Base-by-base conservation (phyloP, 2,888 invertebrate species). In the Gastracanthus pulcherrimus region DNA sequence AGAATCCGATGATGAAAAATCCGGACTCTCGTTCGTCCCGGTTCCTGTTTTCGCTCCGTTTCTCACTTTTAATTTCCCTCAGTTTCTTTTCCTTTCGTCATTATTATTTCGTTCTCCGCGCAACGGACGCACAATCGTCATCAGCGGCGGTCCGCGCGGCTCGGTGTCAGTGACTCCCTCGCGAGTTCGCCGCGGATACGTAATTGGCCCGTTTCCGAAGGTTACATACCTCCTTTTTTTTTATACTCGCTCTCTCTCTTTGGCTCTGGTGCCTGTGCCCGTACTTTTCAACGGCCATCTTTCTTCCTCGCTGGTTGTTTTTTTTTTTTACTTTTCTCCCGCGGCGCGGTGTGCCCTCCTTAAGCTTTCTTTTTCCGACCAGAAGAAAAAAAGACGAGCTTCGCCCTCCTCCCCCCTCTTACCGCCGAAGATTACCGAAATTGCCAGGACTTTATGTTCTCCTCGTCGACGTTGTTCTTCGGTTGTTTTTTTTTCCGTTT, bases 121-220 rank as follows among this genome's bases (percentile, higher is more conserved):
- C 11, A 16, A 62, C 19, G 16, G 31, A 26, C 60, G 41, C 71
- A 6, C 74, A 34, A 36, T 19, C 3, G 62, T 62, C n/a, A n/a
- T n/a, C n/a, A n/a, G n/a, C n/a, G n/a, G 45, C 13, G 16, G 45
- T 45, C 13, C 45, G 45, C 45, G 13, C 41, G 60, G 34, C 29
- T 36, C 51, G 48, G 80, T 82, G 81, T 83, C 83, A 83, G 75
- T 81, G 81, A 83, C 81, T 80, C 62, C 36, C 11, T 19, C 51
- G 19, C 75, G 48, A 6, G 19, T 36, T 23, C 36, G 58, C 48
- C 36, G 34, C 31, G 38, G 36, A 66, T 45, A 69, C 55, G 51
- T 70, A 81, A 81, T 83, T 83, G 81, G 72, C 41, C 72, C 72
- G 72, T 76, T 76, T 76, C 74, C 74, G 76, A 80, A 82, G 77